Conservation (phyloP, 2,888 invertebrate species). For the Melitaea athalia region DNA sequence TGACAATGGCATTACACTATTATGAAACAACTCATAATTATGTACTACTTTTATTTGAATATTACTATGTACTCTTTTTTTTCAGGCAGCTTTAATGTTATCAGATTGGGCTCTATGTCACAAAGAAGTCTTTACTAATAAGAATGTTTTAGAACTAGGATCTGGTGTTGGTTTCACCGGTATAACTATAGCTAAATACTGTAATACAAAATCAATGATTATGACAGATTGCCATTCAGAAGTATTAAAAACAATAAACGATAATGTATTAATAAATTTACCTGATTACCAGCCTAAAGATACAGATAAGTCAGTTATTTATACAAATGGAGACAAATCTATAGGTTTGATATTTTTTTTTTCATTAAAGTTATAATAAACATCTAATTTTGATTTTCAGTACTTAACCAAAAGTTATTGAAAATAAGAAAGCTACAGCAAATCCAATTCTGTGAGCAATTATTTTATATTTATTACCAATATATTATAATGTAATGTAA, state of each 20-base stretch:
- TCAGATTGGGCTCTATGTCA: conserved; percentile 87
- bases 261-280: conserved; percentile 85
- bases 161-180: conserved; percentile 90
- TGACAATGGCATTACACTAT: no score
- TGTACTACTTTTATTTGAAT: conserved; percentile 9
- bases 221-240: conserved; percentile 87
- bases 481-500: no score
- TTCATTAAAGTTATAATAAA: no score
- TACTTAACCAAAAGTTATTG: no score
- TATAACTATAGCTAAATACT: conserved; percentile 81
- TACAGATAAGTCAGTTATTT: conserved; percentile 37
- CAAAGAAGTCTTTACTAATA: conserved; percentile 72
- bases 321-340: conserved; percentile 41
- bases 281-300: conserved; percentile 35
- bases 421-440: no score
- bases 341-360: conserved; percentile 48
- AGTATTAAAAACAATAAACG: conserved; percentile 84
- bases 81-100: conserved; percentile 86
- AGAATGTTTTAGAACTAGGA: conserved; percentile 87
- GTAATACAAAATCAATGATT: conserved; percentile 78
- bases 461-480: no score
- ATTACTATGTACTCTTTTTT: conserved; percentile 49
- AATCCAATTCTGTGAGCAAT: no score
- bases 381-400: no score
- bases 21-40: not conserved